Conservation (phyloP, 2,113 vertebrate species). For the Natator depressus region DNA sequence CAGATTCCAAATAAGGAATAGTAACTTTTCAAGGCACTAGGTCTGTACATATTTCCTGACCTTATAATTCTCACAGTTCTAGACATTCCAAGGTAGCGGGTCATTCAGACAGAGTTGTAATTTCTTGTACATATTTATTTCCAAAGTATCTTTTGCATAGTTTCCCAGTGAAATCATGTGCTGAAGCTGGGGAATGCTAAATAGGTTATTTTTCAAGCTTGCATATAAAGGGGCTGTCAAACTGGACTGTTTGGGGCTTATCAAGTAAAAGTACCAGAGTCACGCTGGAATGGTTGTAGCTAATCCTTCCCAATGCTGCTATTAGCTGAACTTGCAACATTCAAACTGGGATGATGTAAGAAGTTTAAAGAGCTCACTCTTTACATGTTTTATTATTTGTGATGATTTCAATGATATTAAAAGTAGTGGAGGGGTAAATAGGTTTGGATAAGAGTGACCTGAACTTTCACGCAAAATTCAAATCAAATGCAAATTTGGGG, state of each 20-base stretch:
- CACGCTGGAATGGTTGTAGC: constrained; percentile 27
- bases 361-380: background rate
- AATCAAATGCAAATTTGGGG: background rate
- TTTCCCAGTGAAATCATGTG: constrained; percentile 91
- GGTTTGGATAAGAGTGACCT: background rate
- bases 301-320: background rate
- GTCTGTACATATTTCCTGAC: constrained; percentile 81
- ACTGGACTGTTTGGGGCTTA: constrained; percentile 72
- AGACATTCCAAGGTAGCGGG: constrained; percentile 86
- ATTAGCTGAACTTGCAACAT: background rate
- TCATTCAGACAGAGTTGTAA: constrained; percentile 85
- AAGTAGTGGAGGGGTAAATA: background rate
- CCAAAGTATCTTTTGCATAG: constrained; percentile 92
- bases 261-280: constrained; percentile 69
- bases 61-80: constrained; percentile 87
- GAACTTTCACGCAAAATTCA: background rate
- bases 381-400: background rate
- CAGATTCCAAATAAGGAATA: constrained; percentile 86
- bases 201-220: constrained; percentile 84
- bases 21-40: constrained; percentile 77
- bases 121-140: constrained; percentile 91
- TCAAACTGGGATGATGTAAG: background rate
- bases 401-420: background rate
- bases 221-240: constrained; percentile 80
- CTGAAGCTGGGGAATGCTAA: constrained; percentile 79